Percentiles rank a stretch among this genome's conserved stretches.
These are phyloP conservation scores for Pseudomugil gertrudae DNA, from an alignment of 2,797 vertebrate species.

Conservation along the genomic window DNA sequence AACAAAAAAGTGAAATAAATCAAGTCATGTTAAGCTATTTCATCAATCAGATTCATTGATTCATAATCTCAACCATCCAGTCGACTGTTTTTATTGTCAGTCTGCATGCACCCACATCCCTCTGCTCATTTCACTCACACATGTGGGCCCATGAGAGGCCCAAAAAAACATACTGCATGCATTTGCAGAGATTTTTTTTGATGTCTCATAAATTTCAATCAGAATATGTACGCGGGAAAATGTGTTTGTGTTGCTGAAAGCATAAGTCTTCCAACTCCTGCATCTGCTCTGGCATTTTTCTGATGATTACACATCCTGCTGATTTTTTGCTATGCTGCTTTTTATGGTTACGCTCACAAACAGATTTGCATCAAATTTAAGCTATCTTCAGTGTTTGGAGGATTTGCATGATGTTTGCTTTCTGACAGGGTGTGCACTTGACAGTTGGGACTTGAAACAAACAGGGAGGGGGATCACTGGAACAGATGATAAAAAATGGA, in stretches of 20 bases:
- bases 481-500: slow-evolving; percentile 5
- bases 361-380: slow-evolving; percentile 48
- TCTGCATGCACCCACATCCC: slow-evolving; percentile 23
- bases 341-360: slow-evolving; percentile 40
- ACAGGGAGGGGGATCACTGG: slow-evolving; percentile 10
- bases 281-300: slow-evolving; percentile 33
- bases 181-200: slow-evolving; percentile 40
- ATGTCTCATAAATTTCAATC: slow-evolving; percentile 51
- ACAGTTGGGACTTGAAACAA: slow-evolving; percentile 25
- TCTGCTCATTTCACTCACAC: slow-evolving; percentile 25
- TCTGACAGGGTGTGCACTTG: slow-evolving; percentile 49
- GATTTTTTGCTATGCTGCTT: slow-evolving; percentile 48
- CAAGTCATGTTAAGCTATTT: neutral
- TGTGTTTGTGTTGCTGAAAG: slow-evolving; percentile 54
- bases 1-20: neutral
- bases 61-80: slow-evolving; percentile 23
- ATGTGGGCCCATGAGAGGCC: slow-evolving; percentile 14
- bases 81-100: slow-evolving; percentile 11
- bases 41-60: slow-evolving; percentile 5
- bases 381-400: slow-evolving; percentile 46
- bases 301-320: slow-evolving; percentile 37
- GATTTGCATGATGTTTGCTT: slow-evolving; percentile 63
- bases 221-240: slow-evolving; percentile 37
- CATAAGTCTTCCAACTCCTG: slow-evolving; percentile 22
- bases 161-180: slow-evolving; percentile 11